Evolutionary conservation across 2,888 invertebrate species (phyloP).

Genomic region (Drosophila borborema): DNA sequence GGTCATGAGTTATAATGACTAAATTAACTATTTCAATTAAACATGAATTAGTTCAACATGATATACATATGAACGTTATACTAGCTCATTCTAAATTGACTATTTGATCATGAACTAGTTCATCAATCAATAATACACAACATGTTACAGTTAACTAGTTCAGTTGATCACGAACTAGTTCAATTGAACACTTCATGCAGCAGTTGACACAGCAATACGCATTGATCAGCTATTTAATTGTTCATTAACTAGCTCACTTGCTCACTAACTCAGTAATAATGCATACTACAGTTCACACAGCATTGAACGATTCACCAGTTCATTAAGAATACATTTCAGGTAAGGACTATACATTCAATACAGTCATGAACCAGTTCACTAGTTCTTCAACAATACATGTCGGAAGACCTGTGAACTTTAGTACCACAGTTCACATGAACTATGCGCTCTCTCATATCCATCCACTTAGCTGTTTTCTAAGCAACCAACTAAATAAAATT

Average conservation of each 20-base stretch:
- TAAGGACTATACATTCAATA: too few relatives aligned
- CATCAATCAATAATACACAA: too few relatives aligned
- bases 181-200: too few relatives aligned
- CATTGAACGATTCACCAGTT: background rate
- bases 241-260: background rate
- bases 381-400: background rate
- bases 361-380: background rate
- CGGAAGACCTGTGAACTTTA: background rate
- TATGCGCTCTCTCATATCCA: background rate
- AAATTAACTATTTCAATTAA: background rate
- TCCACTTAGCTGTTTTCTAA: background rate
- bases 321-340: background rate
- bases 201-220: background rate
- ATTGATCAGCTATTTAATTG: background rate
- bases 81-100: too few relatives aligned
- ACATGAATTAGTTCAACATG: background rate
- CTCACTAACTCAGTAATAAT: too few relatives aligned
- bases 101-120: background rate
- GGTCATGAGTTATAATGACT: background rate
- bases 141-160: background rate
- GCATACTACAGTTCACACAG: background rate
- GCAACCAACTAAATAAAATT: background rate
- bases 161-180: background rate
- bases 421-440: background rate
- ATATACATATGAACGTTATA: too few relatives aligned